Percentiles rank a stretch among this genome's conserved stretches.
Conservation (phyloP, 2,113 vertebrate species). For the Brevimyrus niger region DNA sequence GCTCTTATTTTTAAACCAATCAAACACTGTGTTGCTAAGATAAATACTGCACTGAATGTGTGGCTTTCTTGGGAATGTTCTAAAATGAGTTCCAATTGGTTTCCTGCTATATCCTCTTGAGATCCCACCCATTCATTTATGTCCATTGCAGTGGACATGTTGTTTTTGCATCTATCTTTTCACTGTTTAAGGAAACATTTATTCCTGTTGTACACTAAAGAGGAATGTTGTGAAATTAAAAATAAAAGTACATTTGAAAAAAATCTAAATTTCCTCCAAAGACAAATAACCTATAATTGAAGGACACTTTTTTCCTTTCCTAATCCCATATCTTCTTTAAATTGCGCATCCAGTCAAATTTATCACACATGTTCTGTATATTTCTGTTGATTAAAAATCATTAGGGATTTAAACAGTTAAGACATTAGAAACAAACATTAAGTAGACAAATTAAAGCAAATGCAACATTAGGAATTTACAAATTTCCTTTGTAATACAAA, state of each 20-base stretch:
- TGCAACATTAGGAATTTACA: neutral
- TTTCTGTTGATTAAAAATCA: neutral
- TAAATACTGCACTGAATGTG: neutral
- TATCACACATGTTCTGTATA: neutral
- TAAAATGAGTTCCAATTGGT: neutral
- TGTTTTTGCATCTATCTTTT: no score
- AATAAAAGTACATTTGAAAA: no score
- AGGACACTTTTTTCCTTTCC: no score
- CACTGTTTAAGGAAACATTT: no score
- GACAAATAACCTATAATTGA: no score
- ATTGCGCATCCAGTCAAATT: neutral
- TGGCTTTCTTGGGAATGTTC: neutral
- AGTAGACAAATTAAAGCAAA: neutral
- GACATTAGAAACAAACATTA: constrained; percentile 6
- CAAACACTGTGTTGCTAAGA: neutral
- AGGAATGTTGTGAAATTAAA: no score
- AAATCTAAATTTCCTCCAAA: no score
- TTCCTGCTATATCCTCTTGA: neutral
- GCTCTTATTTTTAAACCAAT: neutral
- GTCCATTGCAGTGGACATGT: no score
- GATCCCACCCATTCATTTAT: no score
- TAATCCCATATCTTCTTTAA: neutral
- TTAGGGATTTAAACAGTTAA: neutral
- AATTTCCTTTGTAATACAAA: neutral
- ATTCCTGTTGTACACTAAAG: no score